Evolutionary conservation across 2,888 invertebrate genomes (phyloP), one percentile per base, ranked within the genome.

Genomic region (Eueremaeus valkanovi): DNA sequence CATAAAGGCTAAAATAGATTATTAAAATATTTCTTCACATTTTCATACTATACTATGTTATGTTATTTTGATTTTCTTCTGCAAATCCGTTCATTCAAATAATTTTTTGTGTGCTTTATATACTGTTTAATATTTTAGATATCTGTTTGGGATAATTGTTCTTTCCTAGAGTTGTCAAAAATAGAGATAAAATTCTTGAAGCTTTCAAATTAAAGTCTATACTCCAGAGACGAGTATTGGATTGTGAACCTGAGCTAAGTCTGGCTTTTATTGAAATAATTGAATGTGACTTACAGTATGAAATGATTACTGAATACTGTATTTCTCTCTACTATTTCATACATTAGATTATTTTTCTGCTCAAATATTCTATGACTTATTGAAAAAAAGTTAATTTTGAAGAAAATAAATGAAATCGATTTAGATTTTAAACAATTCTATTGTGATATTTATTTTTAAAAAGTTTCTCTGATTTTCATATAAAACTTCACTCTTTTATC

Each of bases 211-310:
- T 63, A 63, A 61, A 63, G 31, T 63, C 63, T 63, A 21, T 33
- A 33, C 63, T 63, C 63, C n/a, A 36, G 63, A 63, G 63, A 63
- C 63, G 36, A 63, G 63, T 55, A n/a, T 55, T 16, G 18, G 18
- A 63, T 16, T 33, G 33, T 63, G 33, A 36, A 36, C 36, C 63
- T 18, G 33, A 63, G 61, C 36, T 36, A 16, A 45, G 45, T 55
- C 55, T 63, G 61, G 61, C 33, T 68, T 68, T 42, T 68, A 68
- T 42, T 68, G 40, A 68, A 68, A 68, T 68, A 68, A 68, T 42
- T 68, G 68, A 40, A 68, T 42, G 24, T 68, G 68, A 68, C 68
- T 68, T 63, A 13, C 31, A 63, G 40, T 68, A n/a, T n/a, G 11
- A 40, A 68, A 68, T 40, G 16, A 33, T 68, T 40, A 63, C 63